These are phyloP conservation scores for Biston betularia DNA, from an alignment of 2,888 invertebrate genomes.

Conservation along the genomic window DNA sequence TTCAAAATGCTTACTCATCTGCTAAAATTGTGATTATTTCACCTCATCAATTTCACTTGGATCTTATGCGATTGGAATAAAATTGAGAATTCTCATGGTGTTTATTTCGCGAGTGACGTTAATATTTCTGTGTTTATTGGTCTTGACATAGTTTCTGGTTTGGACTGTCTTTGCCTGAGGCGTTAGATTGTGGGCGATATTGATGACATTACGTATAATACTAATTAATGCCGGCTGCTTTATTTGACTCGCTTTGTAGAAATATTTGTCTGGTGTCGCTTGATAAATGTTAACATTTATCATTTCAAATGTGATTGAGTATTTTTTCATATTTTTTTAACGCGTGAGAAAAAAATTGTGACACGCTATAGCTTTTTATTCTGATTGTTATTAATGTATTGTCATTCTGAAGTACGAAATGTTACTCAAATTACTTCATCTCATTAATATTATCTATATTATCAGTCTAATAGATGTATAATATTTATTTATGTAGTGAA, in stretches of 20 bases:
- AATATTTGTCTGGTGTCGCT: constrained; percentile 32
- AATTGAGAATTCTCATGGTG: constrained; percentile 20
- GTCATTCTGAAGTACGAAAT: background rate
- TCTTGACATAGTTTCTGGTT: constrained; percentile 69
- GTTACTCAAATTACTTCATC: background rate
- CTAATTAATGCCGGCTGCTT: constrained; percentile 41
- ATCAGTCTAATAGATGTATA: background rate
- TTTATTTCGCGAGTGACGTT: constrained; percentile 11
- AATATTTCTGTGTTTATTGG: constrained; percentile 46
- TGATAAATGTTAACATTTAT: constrained; percentile 33
- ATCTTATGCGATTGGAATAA: constrained; percentile 27
- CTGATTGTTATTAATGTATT: background rate
- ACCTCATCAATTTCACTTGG: background rate
- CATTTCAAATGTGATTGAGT: constrained; percentile 25
- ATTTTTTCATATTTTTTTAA: constrained; percentile 16
- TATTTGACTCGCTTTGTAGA: constrained; percentile 36
- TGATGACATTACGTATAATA: constrained; percentile 50
- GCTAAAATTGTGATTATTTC: constrained; percentile 24
- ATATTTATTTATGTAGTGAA: background rate
- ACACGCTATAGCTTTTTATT: background rate
- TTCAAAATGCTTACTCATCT: constrained; percentile 52
- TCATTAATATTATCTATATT: background rate
- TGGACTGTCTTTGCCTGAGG: constrained; percentile 56
- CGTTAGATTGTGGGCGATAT: constrained; percentile 58
- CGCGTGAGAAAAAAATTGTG: constrained; percentile 10